phyloP scores from a whole-genome alignment of 2,113 vertebrate species.

The Hyaena hyaena region DNA sequence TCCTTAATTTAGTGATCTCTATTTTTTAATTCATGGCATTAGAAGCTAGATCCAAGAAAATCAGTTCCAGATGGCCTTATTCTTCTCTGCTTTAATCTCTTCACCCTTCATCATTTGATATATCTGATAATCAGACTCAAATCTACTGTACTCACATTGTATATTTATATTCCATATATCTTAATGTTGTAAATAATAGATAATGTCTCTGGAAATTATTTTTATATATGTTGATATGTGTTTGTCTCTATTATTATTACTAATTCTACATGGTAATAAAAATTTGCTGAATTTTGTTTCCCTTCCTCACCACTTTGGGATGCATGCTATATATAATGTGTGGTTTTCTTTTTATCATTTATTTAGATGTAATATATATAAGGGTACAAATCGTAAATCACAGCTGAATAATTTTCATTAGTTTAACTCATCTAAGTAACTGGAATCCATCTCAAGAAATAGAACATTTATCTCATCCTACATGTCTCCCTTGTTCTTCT shows the following conservation, averaged over 20 bases:
- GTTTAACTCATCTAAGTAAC: neutral
- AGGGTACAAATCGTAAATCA: neutral
- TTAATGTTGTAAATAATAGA: neutral
- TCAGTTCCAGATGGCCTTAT: neutral
- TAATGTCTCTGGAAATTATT: neutral
- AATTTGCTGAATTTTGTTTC: neutral
- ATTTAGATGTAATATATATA: neutral
- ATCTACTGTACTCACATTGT: neutral
- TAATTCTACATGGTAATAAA: neutral
- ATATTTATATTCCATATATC: neutral
- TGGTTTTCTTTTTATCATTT: neutral
- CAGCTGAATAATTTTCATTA: neutral
- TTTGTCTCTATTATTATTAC: neutral
- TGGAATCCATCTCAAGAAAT: neutral
- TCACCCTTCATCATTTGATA: neutral
- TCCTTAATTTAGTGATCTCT: neutral
- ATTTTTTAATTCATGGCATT: neutral
- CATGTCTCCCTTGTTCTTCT: neutral
- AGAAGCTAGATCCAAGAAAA: neutral
- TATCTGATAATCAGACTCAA: neutral
- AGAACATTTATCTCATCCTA: neutral
- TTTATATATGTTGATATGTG: neutral
- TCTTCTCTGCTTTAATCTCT: neutral
- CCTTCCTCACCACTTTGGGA: neutral
- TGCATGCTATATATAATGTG: neutral